These are phyloP conservation scores for Oophaga sylvatica DNA, from an alignment of 2,797 vertebrate species.

Conservation along the genomic window DNA sequence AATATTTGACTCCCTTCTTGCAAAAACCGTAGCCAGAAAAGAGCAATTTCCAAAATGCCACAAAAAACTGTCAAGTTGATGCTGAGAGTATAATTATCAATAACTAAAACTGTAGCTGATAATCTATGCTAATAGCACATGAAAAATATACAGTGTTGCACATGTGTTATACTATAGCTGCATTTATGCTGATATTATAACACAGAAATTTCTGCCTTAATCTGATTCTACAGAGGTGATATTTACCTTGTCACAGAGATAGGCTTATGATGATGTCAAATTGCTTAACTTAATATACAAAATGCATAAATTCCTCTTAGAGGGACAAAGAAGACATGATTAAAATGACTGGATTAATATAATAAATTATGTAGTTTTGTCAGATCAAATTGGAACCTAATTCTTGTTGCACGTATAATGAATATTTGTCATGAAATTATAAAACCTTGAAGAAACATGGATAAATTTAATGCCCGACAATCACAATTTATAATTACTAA, in stretches of 20 bases:
- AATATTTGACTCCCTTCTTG: too few relatives aligned
- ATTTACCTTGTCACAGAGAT: not conserved
- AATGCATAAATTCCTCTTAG: not conserved
- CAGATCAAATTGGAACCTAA: conserved; percentile 40
- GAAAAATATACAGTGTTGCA: not conserved
- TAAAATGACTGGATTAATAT: conserved; percentile 14
- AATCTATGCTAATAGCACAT: not conserved
- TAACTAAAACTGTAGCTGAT: not conserved
- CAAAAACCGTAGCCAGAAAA: too few relatives aligned
- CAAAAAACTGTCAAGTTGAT: not conserved
- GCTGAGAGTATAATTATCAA: not conserved
- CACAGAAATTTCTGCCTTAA: not conserved
- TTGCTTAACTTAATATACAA: not conserved
- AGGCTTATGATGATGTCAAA: not conserved
- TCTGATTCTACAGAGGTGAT: not conserved
- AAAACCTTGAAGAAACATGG: conserved; percentile 44
- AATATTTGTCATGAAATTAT: conserved; percentile 55
- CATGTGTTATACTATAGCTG: not conserved
- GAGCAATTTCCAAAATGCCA: not conserved
- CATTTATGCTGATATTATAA: not conserved
- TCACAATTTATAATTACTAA: conserved; percentile 56
- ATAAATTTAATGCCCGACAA: conserved; percentile 48
- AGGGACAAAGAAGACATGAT: not conserved
- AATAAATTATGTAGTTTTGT: conserved; percentile 37
- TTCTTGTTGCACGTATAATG: conserved; percentile 52